A percentile compares a stretch with the other conserved stretches of the same genome.
Evolutionary conservation across 2,797 vertebrate genomes (phyloP).

Genomic region (Zenarchopterus dispar): DNA sequence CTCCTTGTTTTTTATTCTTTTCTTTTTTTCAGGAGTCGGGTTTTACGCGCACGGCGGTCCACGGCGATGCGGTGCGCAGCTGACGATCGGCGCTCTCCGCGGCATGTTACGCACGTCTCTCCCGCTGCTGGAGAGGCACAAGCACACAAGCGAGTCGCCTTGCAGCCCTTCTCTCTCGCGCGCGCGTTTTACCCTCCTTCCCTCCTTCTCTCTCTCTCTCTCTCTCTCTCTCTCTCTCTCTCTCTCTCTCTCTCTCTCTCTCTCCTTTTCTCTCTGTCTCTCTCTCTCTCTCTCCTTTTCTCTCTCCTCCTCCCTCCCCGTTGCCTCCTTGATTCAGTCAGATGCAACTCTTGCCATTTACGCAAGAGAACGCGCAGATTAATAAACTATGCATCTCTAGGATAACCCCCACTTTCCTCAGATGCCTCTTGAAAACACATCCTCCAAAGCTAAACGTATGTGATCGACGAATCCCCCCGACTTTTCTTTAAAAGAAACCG

Average conservation of each 20-base stretch:
- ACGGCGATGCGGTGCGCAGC: constrained; percentile 65
- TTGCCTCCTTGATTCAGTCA: constrained; percentile 27
- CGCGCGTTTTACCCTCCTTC: constrained; percentile 13
- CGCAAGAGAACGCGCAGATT: constrained; percentile 31
- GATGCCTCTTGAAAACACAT: not conserved
- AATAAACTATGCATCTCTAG: too few relatives aligned
- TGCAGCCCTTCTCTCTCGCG: constrained; percentile 37
- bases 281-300: constrained; percentile 4
- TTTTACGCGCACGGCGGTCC: constrained; percentile 62
- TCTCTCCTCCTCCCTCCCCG: not conserved
- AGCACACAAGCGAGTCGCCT: constrained; percentile 56
- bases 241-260: constrained; percentile 4
- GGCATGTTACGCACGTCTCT: constrained; percentile 76
- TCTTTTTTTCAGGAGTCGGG: not conserved
- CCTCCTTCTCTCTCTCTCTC: constrained; percentile 10
- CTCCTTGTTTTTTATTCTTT: not conserved
- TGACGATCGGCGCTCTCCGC: constrained; percentile 65
- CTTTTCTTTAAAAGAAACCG: constrained; percentile 3
- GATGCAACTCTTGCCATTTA: constrained; percentile 56
- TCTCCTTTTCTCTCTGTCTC: constrained; percentile 7
- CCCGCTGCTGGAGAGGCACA: constrained; percentile 65
- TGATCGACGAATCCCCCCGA: not conserved
- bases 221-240: constrained; percentile 8
- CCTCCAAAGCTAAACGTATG: not conserved
- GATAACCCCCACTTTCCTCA: too few relatives aligned